Conservation (phyloP, 2,113 vertebrate genomes). For the Labrus mixtus region DNA sequence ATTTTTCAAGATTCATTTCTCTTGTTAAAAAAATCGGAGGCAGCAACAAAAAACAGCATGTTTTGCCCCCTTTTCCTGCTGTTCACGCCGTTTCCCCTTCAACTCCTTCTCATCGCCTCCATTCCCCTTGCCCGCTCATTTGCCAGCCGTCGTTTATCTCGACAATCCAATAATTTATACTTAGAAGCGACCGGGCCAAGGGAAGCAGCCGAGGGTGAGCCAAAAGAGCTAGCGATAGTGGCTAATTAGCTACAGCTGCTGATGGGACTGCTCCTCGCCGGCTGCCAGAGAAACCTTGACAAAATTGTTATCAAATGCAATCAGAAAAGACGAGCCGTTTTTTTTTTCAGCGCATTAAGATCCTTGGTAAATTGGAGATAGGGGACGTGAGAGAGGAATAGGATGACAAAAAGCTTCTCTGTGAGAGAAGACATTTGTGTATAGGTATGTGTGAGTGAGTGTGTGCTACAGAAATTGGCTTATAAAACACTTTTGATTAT, state of each 20-base stretch:
- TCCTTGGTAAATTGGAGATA: slow-evolving; percentile 55
- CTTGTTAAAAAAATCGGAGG: neutral
- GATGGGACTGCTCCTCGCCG: slow-evolving; percentile 81
- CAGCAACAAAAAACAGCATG: slow-evolving; percentile 20
- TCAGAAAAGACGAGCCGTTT: slow-evolving; percentile 78
- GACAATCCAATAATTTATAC: slow-evolving; percentile 81
- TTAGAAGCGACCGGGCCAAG: slow-evolving; percentile 76
- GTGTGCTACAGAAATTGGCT: slow-evolving; percentile 3
- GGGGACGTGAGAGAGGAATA: slow-evolving; percentile 20
- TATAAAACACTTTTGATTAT: slow-evolving; percentile 40
- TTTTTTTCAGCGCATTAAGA: slow-evolving; percentile 74
- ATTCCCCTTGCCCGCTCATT: slow-evolving; percentile 46
- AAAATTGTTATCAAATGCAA: slow-evolving; percentile 87
- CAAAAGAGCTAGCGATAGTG: slow-evolving; percentile 86
- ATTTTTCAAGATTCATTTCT: too few relatives aligned
- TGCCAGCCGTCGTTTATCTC: slow-evolving; percentile 73
- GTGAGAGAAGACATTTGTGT: slow-evolving; percentile 46
- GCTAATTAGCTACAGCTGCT: slow-evolving; percentile 92
- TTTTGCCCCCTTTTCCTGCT: slow-evolving; percentile 2
- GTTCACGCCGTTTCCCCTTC: slow-evolving; percentile 21
- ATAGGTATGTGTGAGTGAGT: slow-evolving; percentile 14
- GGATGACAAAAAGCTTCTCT: slow-evolving; percentile 36
- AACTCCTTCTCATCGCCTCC: slow-evolving; percentile 31
- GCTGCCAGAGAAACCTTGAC: slow-evolving; percentile 82
- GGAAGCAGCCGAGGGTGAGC: slow-evolving; percentile 78